Percentiles rank a stretch among this genome's conserved stretches.
These are phyloP conservation scores for Calliopum simillimum DNA, from an alignment of 2,888 invertebrate genomes.

Conservation along the genomic window DNA sequence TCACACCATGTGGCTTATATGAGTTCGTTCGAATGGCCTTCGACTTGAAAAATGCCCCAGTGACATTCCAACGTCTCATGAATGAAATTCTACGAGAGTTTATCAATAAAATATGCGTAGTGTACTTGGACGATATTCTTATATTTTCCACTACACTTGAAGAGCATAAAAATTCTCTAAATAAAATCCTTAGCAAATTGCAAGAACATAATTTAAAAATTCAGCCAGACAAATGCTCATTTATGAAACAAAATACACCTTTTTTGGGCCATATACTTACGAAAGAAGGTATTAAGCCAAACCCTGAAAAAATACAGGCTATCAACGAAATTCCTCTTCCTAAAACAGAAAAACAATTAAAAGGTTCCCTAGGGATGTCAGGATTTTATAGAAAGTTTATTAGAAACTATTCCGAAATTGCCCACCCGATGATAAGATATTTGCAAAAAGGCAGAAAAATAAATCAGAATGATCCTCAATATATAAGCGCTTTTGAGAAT, in stretches of 20 bases:
- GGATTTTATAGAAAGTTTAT: conserved; percentile 50
- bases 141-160: conserved; percentile 23
- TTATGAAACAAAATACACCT: conserved; percentile 38
- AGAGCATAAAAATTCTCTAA: conserved; percentile 2
- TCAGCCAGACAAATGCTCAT: conserved; percentile 37
- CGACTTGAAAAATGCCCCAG: conserved; percentile 9
- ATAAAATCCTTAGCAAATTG: conserved; percentile 12
- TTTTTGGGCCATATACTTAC: conserved; percentile 36
- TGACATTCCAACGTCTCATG: conserved; percentile 30
- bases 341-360: conserved; percentile 43
- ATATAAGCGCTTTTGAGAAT: conserved; percentile 37
- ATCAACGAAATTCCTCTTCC: conserved; percentile 41
- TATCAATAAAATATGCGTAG: conserved; percentile 31
- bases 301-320: conserved; percentile 41
- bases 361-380: conserved; percentile 45
- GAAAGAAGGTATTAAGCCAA: conserved; percentile 33
- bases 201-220: conserved; percentile 33
- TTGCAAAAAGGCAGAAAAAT: conserved; percentile 17
- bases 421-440: conserved; percentile 35
- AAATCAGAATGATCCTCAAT: conserved; percentile 34
- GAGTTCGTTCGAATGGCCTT: conserved; percentile 25
- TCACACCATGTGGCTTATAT: conserved; percentile 11
- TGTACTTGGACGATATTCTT: conserved; percentile 25
- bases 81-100: conserved; percentile 15
- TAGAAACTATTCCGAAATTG: conserved; percentile 42